These are phyloP conservation scores for Abrostola tripartita DNA, from an alignment of 2,888 invertebrate species.

Conservation along the genomic window DNA sequence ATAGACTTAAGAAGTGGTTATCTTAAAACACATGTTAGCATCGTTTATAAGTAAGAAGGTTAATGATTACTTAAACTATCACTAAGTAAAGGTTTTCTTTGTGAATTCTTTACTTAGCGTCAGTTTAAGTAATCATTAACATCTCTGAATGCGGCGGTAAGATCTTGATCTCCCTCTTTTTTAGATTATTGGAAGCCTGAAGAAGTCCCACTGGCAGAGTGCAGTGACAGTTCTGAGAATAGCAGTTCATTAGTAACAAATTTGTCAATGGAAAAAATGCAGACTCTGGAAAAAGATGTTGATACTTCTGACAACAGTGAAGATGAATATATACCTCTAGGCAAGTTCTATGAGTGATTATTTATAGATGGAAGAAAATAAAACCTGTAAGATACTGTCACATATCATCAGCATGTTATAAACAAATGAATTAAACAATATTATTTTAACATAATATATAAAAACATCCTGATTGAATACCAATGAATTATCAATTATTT, in stretches of 20 bases:
- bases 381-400: constrained; percentile 41
- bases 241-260: constrained; percentile 81
- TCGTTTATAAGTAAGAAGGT: too few relatives aligned
- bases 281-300: constrained; percentile 76
- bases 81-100: too few relatives aligned
- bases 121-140: too few relatives aligned
- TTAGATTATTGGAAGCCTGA: constrained; percentile 85
- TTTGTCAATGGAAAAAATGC: constrained; percentile 80
- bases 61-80: too few relatives aligned
- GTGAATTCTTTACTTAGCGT: constrained; percentile 9
- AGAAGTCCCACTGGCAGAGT: constrained; percentile 79
- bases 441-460: neutral
- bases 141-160: too few relatives aligned
- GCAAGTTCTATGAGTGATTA: constrained; percentile 62
- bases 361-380: constrained; percentile 39
- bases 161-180: too few relatives aligned
- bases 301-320: constrained; percentile 83
- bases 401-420: constrained; percentile 28
- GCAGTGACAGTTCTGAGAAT: constrained; percentile 83
- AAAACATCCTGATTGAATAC: neutral
- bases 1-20: too few relatives aligned
- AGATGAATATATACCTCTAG: constrained; percentile 84
- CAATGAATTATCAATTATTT: neutral
- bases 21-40: too few relatives aligned
- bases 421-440: neutral